A percentile compares a stretch with the other conserved stretches of the same genome.
phyloP scores from a whole-genome alignment of 2,797 vertebrate species.

The Pseudochaenichthys georgianus region DNA sequence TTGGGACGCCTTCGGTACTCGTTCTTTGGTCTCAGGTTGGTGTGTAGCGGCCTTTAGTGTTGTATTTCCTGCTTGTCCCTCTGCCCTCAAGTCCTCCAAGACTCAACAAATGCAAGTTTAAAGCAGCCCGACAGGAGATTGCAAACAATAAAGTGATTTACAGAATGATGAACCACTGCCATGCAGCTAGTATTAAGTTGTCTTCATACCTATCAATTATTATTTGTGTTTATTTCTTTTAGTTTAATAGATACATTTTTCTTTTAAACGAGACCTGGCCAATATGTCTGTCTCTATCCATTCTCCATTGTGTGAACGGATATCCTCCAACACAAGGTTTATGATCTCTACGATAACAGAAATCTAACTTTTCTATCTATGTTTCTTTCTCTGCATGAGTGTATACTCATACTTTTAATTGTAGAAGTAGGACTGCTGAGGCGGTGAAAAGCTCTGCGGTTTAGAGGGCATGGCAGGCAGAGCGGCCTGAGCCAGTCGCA shows the following conservation, averaged over 20 bases:
- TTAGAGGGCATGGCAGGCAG: slow-evolving; percentile 36
- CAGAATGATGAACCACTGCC: background rate
- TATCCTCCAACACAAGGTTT: slow-evolving; percentile 12
- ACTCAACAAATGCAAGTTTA: no score
- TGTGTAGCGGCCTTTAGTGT: no score
- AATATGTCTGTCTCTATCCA: slow-evolving; percentile 4
- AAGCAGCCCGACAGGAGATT: no score
- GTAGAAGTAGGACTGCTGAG: slow-evolving; percentile 8
- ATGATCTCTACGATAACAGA: background rate
- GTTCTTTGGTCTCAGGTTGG: no score
- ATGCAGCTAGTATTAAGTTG: background rate
- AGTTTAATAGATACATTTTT: background rate
- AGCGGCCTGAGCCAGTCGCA: slow-evolving; percentile 41
- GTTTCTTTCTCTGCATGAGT: slow-evolving; percentile 11
- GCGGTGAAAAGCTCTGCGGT: slow-evolving; percentile 12
- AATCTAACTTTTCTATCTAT: slow-evolving; percentile 1
- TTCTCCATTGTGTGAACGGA: slow-evolving; percentile 22
- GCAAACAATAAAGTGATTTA: background rate
- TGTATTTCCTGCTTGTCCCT: no score
- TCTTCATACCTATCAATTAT: background rate
- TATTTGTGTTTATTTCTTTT: background rate
- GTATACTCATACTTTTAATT: background rate
- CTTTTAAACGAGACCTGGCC: background rate
- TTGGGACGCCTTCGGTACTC: no score
- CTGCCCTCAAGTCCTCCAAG: no score